Conservation (phyloP, 1,140 invertebrate genomes). For the Samia ricini region DNA sequence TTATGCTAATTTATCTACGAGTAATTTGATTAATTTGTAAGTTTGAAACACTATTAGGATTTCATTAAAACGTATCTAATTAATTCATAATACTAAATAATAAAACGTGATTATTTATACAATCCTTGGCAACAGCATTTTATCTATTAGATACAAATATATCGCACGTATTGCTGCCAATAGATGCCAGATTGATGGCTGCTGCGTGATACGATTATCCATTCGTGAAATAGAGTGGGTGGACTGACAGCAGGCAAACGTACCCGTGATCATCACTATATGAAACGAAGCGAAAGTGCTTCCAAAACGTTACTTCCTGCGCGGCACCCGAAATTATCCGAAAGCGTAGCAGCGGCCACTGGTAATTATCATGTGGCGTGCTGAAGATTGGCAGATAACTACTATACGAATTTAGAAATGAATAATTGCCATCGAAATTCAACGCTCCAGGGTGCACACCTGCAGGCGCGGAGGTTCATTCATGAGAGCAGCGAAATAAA, state of each 20-base stretch:
- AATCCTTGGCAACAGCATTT: conserved; percentile 63
- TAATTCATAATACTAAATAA: neutral
- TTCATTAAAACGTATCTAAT: neutral
- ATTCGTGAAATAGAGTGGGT: conserved; percentile 33
- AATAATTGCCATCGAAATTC: conserved; percentile 56
- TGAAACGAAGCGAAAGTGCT: conserved; percentile 45
- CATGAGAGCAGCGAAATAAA: conserved; percentile 56
- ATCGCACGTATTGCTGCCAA: conserved; percentile 66
- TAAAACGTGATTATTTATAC: conserved; percentile 59
- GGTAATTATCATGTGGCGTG: conserved; percentile 67
- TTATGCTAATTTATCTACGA: too few species aligned
- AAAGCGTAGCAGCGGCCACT: conserved; percentile 48
- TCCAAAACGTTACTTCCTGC: conserved; percentile 54
- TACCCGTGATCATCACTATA: conserved; percentile 38
- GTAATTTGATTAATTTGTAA: too few species aligned
- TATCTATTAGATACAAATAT: conserved; percentile 60
- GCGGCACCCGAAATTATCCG: conserved; percentile 41
- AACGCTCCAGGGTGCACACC: conserved; percentile 61
- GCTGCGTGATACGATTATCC: conserved; percentile 33
- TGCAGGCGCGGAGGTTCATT: conserved; percentile 65
- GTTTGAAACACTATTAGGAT: neutral
- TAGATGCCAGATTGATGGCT: conserved; percentile 54
- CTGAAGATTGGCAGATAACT: conserved; percentile 49
- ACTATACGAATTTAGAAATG: conserved; percentile 45
- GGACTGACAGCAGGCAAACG: conserved; percentile 33